Base-by-base conservation (phyloP, 2,888 invertebrate species). In the Idaea biselata region DNA sequence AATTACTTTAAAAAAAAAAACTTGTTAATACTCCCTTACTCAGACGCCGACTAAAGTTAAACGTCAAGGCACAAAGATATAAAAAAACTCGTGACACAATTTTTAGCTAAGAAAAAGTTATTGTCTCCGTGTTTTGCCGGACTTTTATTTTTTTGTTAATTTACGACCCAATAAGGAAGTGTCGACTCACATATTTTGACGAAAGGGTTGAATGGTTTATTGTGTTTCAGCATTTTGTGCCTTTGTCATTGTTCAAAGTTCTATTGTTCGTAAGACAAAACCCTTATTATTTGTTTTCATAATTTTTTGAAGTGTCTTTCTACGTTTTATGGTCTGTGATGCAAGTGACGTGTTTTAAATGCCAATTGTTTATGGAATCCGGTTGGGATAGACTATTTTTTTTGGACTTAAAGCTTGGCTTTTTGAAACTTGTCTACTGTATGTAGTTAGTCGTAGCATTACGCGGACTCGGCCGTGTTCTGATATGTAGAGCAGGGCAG, bases 151-250 rank as follows among this genome's bases (percentile, higher is more conserved):
- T 81, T 82, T 79, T 83, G 83, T 73, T 81, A 84, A 90, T 91
- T 91, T 92, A 91, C 78, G 88, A 80, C 65, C 84, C 88, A 91
- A 91, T 91, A 91, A 92, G 92, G 92, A 92, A 92, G 87, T 90
- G 85, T 85, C 82, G 73, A 82, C 81, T 80, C 75, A 78, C 77
- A 80, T 79, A 87, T 89, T 71, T 90, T 88, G 86, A 90, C 86
- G 89, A 90, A 91, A 91, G 92, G 90, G 87, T 90, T 92, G 86
- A 88, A 91, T 86, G 78, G 83, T 72, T 78, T 81, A 88, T 90
- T 91, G 88, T 89, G 68, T 68, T 85, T 80, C 44, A 75, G 64
- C 71, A 73, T 81, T 84, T 83, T 84, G 80, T 80, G 75, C 72
- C 73, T 77, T 74, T 77, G 78, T 82, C 79, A 83, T 90, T 90